Conservation (phyloP, 1,140 invertebrate species). For the Bicyclus anynana region DNA sequence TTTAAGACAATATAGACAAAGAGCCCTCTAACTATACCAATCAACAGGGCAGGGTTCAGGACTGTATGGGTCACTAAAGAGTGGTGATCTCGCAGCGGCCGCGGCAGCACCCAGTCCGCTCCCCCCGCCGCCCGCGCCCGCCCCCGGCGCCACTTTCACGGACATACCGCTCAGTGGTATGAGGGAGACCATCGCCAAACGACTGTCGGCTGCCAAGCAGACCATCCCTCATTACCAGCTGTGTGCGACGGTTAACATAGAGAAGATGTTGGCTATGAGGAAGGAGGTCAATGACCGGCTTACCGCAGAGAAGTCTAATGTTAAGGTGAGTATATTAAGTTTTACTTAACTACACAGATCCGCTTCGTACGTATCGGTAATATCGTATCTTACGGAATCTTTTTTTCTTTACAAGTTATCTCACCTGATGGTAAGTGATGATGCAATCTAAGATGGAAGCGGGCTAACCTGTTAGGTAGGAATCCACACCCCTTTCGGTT, state of each 20-base stretch:
- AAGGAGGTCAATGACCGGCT: conserved; percentile 86
- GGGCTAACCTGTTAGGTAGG: too few species aligned
- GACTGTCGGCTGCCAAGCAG: conserved; percentile 94
- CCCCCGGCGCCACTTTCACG: conserved; percentile 77
- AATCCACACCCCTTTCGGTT: too few species aligned
- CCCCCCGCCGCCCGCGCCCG: conserved; percentile 42
- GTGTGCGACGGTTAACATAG: conserved; percentile 91
- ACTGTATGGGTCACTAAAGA: conserved; percentile 91
- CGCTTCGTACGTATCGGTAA: too few species aligned
- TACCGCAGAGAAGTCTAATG: conserved; percentile 83
- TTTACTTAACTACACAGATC: neutral
- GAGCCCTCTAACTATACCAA: conserved; percentile 11
- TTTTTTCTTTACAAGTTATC: too few species aligned
- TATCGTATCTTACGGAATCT: too few species aligned
- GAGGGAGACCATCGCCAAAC: conserved; percentile 93
- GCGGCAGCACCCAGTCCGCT: conserved; percentile 43
- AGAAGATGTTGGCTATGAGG: conserved; percentile 82
- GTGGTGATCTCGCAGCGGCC: conserved; percentile 86
- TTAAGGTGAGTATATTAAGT: conserved; percentile 52
- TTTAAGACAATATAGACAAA: too few species aligned
- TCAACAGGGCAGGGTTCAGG: conserved; percentile 87
- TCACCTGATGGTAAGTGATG: too few species aligned
- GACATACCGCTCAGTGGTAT: conserved; percentile 95
- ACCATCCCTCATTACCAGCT: conserved; percentile 98
- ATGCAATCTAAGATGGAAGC: too few species aligned